A percentile compares a stretch with the other conserved stretches of the same genome.
Conservation (phyloP, 2,888 invertebrate genomes). For the Phalera bucephala region DNA sequence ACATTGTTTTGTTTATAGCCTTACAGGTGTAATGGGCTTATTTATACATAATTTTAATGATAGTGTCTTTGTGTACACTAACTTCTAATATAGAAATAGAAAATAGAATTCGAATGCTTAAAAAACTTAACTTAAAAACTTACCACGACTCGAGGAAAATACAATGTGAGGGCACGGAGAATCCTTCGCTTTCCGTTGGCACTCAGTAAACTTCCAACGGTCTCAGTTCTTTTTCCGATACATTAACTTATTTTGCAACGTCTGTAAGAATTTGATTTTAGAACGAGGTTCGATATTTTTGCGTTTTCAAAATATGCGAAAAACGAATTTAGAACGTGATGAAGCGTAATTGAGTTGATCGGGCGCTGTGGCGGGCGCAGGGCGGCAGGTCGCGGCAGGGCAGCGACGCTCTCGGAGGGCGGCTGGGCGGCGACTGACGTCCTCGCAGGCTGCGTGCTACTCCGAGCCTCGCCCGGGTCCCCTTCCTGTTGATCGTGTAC, state of each 20-base stretch:
- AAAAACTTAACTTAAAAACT: no score
- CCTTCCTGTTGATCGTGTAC: slow-evolving; percentile 75
- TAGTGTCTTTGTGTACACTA: no score
- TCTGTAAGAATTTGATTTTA: slow-evolving; percentile 23
- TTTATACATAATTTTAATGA: no score
- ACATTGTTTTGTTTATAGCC: no score
- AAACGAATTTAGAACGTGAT: slow-evolving; percentile 33
- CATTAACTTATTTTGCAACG: slow-evolving; percentile 29
- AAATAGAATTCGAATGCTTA: no score
- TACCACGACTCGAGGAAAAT: slow-evolving; percentile 56
- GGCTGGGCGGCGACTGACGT: slow-evolving; percentile 77
- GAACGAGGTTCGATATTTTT: slow-evolving; percentile 21
- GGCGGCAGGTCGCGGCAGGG: slow-evolving; percentile 37
- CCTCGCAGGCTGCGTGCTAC: slow-evolving; percentile 46
- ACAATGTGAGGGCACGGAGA: slow-evolving; percentile 46
- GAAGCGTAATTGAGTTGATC: slow-evolving; percentile 39
- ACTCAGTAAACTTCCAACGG: slow-evolving; percentile 53
- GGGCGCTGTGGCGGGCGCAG: slow-evolving; percentile 30
- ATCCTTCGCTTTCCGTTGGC: slow-evolving; percentile 50
- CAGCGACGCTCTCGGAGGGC: slow-evolving; percentile 61
- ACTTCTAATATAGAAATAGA: no score
- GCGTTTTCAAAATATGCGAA: slow-evolving; percentile 19
- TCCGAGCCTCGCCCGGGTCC: slow-evolving; percentile 66
- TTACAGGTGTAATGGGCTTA: no score
- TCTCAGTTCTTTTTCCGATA: slow-evolving; percentile 28